Evolutionary conservation across 2,888 invertebrate genomes (phyloP), one percentile per base, ranked within the genome.

Genomic region (Craniophora ligustri): DNA sequence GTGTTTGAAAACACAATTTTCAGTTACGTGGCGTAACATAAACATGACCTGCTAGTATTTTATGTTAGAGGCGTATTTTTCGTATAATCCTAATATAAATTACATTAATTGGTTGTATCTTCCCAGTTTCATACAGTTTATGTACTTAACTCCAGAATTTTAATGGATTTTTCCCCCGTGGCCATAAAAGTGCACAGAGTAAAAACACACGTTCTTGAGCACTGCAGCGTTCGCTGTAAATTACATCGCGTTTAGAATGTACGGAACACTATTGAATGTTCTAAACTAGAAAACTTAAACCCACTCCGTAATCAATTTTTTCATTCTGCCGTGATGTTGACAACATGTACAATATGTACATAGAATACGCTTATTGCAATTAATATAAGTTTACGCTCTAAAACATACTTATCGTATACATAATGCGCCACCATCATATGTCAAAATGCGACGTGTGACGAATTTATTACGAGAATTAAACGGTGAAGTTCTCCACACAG

Each of bases 381-480:
- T 34, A 28, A 11, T 44, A 15, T 14, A n/a, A 26, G 35, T n/a
- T n/a, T n/a, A 15, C n/a, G 28, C 31, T 21, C 8, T 38, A 53
- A 45, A 61, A 59, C 53, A 40, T 48, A 60, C 61, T 66, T 67
- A 60, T 62, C 36, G 38, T 46, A 56, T 49, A 62, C 21, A 1
- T 23, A 23, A n/a, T n/a, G n/a, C 10, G 5, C 51, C 54, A 68
- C 66, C 51, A 51, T 67, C 71, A 71, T 64, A 72, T 67, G 73
- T 70, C 78, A 73, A 72, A 74, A 75, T 70, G 69, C 58, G 73
- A 74, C 71, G 70, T 67, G 70, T 66, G 63, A 66, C 47, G 67
- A 74, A 71, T 75, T 76, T 72, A 74, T 75, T 73, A 67, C 62
- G 66, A 65, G 64, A 73, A 73, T 65, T 70, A 60, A 72, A 71